These are phyloP conservation scores for Ptilorrhoa leucosticta DNA, from an alignment of 2,113 vertebrate species.

Conservation along the genomic window DNA sequence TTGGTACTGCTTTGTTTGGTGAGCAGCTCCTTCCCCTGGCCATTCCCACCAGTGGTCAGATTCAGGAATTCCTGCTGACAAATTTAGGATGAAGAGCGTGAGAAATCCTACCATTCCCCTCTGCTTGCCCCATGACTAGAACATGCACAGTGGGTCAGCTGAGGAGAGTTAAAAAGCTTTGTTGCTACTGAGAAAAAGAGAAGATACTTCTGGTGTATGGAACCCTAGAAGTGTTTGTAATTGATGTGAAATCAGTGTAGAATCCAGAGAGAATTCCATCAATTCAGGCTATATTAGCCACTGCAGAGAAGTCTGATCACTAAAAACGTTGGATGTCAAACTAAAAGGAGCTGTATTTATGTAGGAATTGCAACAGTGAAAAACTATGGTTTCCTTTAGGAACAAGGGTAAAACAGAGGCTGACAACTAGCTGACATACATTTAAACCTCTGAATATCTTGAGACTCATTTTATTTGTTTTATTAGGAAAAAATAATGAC, in stretches of 20 bases:
- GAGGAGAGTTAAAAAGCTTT: background rate
- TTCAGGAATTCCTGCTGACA: background rate
- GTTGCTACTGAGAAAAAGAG: background rate
- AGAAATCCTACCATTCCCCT: background rate
- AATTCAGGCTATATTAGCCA: background rate
- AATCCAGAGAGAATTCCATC: background rate
- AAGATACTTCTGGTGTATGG: background rate
- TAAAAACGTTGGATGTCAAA: background rate
- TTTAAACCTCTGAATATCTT: background rate
- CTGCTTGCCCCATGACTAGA: background rate
- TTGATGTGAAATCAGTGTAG: background rate
- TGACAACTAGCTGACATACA: background rate
- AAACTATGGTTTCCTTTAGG: background rate
- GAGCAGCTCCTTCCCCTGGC: background rate
- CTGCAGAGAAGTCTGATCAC: background rate
- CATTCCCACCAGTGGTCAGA: background rate
- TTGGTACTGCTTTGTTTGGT: fast-evolving
- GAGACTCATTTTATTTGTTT: background rate
- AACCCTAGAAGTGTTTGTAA: background rate
- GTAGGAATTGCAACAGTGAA: background rate
- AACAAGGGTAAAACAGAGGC: background rate
- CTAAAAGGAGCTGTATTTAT: background rate
- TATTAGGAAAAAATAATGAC: background rate
- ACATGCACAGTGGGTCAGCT: background rate
- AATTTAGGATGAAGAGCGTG: fast-evolving